A percentile compares a stretch with the other conserved stretches of the same genome.
These are phyloP conservation scores for Schizotus pectinicornis DNA, from an alignment of 2,888 invertebrate genomes.

Conservation along the genomic window DNA sequence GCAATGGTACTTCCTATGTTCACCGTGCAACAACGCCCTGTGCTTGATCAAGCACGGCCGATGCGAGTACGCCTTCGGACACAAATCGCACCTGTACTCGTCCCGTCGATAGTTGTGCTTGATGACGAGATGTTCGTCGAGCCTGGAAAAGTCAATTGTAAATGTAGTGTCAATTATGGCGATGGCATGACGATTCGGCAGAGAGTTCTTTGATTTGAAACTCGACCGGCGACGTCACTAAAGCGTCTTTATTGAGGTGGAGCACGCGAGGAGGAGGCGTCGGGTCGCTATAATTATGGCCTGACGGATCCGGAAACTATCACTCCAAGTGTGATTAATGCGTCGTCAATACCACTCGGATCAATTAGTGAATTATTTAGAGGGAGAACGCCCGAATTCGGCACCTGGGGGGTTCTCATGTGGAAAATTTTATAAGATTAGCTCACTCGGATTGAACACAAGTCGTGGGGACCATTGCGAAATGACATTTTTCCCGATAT, in stretches of 20 bases:
- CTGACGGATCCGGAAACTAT: constrained; percentile 1
- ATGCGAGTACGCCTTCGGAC: constrained; percentile 83
- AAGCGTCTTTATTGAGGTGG: not conserved
- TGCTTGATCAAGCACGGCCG: constrained; percentile 82
- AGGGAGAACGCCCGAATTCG: constrained; percentile 4
- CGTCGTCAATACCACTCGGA: constrained; percentile 25
- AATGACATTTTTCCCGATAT: too few relatives aligned
- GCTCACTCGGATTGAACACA: too few relatives aligned
- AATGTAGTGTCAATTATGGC: too few relatives aligned
- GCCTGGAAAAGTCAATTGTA: constrained; percentile 64
- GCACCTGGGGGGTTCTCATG: constrained; percentile 20
- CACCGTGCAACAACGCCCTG: constrained; percentile 80
- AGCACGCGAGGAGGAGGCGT: constrained; percentile 8
- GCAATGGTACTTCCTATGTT: constrained; percentile 86
- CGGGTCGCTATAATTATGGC: not conserved
- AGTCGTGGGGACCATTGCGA: too few relatives aligned
- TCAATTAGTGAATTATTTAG: constrained; percentile 28
- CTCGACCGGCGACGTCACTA: constrained; percentile 2
- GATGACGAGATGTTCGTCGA: constrained; percentile 81
- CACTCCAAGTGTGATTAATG: constrained; percentile 14
- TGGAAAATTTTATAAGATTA: too few relatives aligned
- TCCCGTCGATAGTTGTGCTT: constrained; percentile 80
- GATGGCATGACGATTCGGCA: not conserved
- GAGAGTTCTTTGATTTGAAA: not conserved
- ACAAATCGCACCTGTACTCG: constrained; percentile 83